Evolutionary conservation across 2,888 invertebrate genomes (phyloP), one percentile per base, ranked within the genome.

Genomic region (Euzophera pinguis): DNA sequence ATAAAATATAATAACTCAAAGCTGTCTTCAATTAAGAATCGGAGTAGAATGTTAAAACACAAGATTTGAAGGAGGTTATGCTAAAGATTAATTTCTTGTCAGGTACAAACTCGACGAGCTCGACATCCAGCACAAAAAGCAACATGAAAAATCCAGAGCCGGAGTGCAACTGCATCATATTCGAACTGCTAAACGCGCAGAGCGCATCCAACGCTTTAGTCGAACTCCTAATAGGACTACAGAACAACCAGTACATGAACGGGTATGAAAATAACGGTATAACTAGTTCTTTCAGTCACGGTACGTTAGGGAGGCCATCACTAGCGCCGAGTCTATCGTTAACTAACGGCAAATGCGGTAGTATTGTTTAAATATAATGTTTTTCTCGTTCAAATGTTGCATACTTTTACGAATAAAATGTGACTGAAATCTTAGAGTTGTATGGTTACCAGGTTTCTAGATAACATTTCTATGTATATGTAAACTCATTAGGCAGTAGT

Each of bases 151-250:
- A 75, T 55, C 80, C 85, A 0, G 88, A 88, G 37, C 84, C 87
- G 0, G 89, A 90, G 41, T 91, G 91, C 70, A 88, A 90, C 57
- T 91, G 91, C 61, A 79, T 90, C 8, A 78, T 90, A 7, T 86
- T 86, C 60, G 89, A 90, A 53, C 57, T 91, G 0, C 65, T 91
- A 0, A 89, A 84, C 72, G 86, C 89, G 0, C 87, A 89, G 42
- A 81, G 81, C 55, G 84, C 91, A 0, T 78, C 84, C 9, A 91
- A 91, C 60, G 89, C 90, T 0, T 59, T 91, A 0, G 88, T 91
- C 0, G 90, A 91, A 5, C 67, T 91, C 0, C 69, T 91, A 0
- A 84, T 91, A 16, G 86, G 87, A 0, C 61, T 90, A 1, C 91
- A 91, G 53, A 90, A 86, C 56, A 90, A 86, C 58, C 90, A 90